Percentiles rank a stretch among this genome's conserved stretches.
Conservation (phyloP, 2,888 invertebrate species). For the Ochropleura leucogaster region DNA sequence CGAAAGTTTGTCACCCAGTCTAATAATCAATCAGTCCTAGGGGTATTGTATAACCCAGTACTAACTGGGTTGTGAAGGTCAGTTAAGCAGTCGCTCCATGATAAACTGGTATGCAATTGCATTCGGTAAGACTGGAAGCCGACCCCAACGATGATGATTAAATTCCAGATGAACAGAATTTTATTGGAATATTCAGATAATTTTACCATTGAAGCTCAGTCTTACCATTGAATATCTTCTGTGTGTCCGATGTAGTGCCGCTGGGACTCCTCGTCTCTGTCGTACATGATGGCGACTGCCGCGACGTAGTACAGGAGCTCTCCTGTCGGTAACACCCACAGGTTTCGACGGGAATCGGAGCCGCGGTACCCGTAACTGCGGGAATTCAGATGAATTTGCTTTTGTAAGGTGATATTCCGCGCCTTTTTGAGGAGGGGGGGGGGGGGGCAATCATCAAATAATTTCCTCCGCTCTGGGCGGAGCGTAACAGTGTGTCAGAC, state of each 20-base stretch:
- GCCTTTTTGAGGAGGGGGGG: not conserved
- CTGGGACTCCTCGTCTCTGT: slow-evolving; percentile 96
- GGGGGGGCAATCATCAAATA: too few species aligned
- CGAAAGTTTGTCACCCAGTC: too few species aligned
- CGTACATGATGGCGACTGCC: slow-evolving; percentile 96
- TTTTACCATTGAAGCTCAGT: slow-evolving; percentile 30
- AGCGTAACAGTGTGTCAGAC: too few species aligned
- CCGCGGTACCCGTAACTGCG: slow-evolving; percentile 97
- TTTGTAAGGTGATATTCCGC: not conserved
- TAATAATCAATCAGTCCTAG: too few species aligned
- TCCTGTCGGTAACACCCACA: slow-evolving; percentile 98
- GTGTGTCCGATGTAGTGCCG: slow-evolving; percentile 97
- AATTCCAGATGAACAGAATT: not conserved
- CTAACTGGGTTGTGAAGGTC: too few species aligned
- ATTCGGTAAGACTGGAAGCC: too few species aligned
- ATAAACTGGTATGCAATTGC: too few species aligned
- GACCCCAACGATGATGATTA: not conserved
- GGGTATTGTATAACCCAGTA: too few species aligned
- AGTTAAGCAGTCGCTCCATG: too few species aligned
- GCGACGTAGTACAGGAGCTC: slow-evolving; percentile 98
- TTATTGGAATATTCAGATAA: not conserved
- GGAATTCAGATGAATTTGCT: not conserved
- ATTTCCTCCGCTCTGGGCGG: too few species aligned
- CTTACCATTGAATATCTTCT: slow-evolving; percentile 97
- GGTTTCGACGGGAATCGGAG: slow-evolving; percentile 96